These are phyloP conservation scores for Chondrilla cf. caribensis DNA, from an alignment of 37 sponge, comb jelly and placozoan genomes.

Conservation along the genomic window DNA sequence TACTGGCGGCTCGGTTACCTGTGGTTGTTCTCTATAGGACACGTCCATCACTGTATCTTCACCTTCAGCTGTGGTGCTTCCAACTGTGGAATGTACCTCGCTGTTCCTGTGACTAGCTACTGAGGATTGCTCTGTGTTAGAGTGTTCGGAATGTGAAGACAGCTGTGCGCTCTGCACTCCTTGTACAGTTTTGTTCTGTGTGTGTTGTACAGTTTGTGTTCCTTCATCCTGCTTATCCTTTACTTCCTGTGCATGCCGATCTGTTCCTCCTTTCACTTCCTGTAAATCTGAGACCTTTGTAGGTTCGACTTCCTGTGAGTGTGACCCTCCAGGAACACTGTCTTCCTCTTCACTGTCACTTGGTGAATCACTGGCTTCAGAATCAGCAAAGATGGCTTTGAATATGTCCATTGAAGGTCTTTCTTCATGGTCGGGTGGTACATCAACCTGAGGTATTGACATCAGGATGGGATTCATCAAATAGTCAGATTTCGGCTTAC, in stretches of 20 bases:
- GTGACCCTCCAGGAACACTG: too few species aligned
- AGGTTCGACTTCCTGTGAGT: too few species aligned
- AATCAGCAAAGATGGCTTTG: slow-evolving; percentile 83
- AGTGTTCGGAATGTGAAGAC: too few species aligned
- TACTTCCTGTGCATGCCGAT: too few species aligned
- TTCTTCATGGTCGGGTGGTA: slow-evolving; percentile 14
- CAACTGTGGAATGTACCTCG: neutral
- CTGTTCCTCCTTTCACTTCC: too few species aligned
- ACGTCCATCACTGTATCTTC: neutral
- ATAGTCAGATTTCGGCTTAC: too few species aligned
- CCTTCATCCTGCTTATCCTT: too few species aligned
- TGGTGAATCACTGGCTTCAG: slow-evolving; percentile 50
- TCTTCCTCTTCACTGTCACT: slow-evolving; percentile 26
- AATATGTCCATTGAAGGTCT: slow-evolving; percentile 86
- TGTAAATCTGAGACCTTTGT: too few species aligned
- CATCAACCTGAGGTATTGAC: neutral
- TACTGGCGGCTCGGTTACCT: neutral
- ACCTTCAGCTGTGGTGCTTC: neutral
- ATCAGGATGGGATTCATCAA: neutral
- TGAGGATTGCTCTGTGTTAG: too few species aligned
- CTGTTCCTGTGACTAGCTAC: neutral
- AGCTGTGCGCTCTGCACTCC: too few species aligned
- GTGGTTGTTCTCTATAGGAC: neutral
- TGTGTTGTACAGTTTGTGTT: too few species aligned
- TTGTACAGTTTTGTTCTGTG: too few species aligned